phyloP scores from a whole-genome alignment of 2,888 invertebrate species.

The Herminia tarsipennalis region DNA sequence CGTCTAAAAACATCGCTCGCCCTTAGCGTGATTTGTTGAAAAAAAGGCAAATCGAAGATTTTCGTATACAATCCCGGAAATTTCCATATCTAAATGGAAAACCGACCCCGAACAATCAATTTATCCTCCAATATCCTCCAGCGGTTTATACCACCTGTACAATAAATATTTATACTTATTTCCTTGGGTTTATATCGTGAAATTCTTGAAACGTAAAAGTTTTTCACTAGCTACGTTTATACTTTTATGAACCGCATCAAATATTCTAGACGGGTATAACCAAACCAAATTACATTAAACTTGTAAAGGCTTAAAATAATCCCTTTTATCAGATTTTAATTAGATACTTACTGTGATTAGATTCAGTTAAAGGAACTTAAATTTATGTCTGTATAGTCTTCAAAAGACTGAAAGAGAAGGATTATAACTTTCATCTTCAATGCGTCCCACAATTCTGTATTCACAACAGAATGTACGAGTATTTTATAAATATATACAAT shows the following conservation, averaged over 20 bases:
- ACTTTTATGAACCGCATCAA: constrained; percentile 20
- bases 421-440: too few species aligned
- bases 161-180: constrained; percentile 83
- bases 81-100: constrained; percentile 86
- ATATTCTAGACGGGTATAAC: constrained; percentile 4
- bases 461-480: too few species aligned
- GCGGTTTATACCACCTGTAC: constrained; percentile 85
- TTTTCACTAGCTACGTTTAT: constrained; percentile 40
- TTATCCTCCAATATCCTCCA: constrained; percentile 84
- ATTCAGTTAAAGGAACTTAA: too few species aligned
- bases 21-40: constrained; percentile 77
- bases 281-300: too few species aligned
- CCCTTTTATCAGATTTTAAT: too few species aligned
- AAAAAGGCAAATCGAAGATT: constrained; percentile 81
- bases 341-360: too few species aligned
- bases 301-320: too few species aligned
- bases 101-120: constrained; percentile 86
- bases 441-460: too few species aligned
- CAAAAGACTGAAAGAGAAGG: too few species aligned
- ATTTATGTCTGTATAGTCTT: too few species aligned
- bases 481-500: too few species aligned
- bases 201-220: constrained; percentile 52
- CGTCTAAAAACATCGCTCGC: constrained; percentile 50
- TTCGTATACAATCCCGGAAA: constrained; percentile 84
- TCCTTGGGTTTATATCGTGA: constrained; percentile 74